These are phyloP conservation scores for Cygnus buccinator DNA, from an alignment of 2,113 vertebrate genomes.

Conservation along the genomic window DNA sequence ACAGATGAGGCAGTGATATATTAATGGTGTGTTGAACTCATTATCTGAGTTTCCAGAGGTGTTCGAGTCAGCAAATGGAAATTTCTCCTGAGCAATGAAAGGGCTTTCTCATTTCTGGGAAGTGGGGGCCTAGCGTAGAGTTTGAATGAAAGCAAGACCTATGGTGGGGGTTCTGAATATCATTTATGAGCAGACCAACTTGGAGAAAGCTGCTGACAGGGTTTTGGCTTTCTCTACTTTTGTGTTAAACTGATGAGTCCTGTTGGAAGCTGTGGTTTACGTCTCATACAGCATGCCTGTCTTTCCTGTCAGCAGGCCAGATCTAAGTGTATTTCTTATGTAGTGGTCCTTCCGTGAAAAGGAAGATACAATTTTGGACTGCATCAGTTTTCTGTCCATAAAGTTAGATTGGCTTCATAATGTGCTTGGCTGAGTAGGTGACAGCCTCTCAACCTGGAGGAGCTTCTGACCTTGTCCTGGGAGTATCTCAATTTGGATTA, in stretches of 20 bases:
- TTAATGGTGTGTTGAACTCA: neutral
- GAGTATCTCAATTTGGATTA: too few relatives aligned
- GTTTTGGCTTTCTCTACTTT: neutral
- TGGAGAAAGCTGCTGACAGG: neutral
- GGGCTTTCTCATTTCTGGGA: neutral
- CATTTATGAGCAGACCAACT: neutral
- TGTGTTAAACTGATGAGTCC: neutral
- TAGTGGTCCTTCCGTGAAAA: fast-evolving
- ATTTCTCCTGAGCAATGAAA: neutral
- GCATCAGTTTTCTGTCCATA: neutral
- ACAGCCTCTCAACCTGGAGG: too few relatives aligned
- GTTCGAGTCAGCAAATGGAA: neutral
- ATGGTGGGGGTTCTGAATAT: neutral
- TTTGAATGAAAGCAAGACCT: neutral
- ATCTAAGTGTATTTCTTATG: fast-evolving
- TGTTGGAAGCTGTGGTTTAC: fast-evolving
- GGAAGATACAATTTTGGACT: neutral
- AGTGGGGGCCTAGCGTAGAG: neutral
- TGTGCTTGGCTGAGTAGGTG: neutral
- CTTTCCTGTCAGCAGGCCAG: neutral
- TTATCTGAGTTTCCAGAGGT: neutral
- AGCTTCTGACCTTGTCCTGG: neutral
- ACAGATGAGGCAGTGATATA: fast-evolving
- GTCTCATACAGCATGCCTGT: neutral
- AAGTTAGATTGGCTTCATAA: neutral